Conservation (phyloP, 1,140 invertebrate species). For the Octopus bimaculoides region DNA sequence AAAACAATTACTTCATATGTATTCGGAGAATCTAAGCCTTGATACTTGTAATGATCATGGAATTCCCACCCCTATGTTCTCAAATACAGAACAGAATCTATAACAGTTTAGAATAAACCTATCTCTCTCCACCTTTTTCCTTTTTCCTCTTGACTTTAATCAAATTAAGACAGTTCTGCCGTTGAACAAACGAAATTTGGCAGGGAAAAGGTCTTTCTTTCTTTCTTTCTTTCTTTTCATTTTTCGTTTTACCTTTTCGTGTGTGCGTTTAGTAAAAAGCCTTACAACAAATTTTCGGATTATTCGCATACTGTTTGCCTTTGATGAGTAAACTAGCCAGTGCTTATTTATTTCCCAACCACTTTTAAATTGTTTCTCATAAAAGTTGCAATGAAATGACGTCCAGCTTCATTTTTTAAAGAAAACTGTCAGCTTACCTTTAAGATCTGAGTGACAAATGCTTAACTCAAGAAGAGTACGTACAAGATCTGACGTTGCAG, state of each 20-base stretch:
- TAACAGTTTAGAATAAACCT: not conserved
- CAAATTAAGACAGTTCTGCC: conserved; percentile 3
- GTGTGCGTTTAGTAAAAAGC: not conserved
- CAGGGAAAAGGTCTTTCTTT: conserved; percentile 7
- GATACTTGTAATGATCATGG: conserved; percentile 7
- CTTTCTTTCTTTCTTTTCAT: not conserved
- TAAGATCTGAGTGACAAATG: not conserved
- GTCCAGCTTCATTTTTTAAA: not conserved
- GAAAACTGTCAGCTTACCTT: not conserved
- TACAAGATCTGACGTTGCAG: not conserved
- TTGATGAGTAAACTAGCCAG: conserved; percentile 7
- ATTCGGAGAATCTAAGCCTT: conserved; percentile 7
- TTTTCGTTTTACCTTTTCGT: not conserved
- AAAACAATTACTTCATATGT: not conserved
- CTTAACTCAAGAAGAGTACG: conserved; percentile 6
- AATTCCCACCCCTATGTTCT: too few relatives aligned
- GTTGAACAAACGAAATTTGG: conserved; percentile 4
- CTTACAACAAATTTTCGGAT: conserved; percentile 4
- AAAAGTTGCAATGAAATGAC: conserved; percentile 1
- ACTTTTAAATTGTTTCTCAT: conserved; percentile 1
- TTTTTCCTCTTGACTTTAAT: not conserved
- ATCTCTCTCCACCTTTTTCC: conserved; percentile 7
- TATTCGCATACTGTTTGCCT: not conserved
- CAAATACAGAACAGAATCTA: not conserved
- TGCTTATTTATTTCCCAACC: conserved; percentile 3